Conservation (phyloP, 1,140 invertebrate species). For the Pissodes strobi region DNA sequence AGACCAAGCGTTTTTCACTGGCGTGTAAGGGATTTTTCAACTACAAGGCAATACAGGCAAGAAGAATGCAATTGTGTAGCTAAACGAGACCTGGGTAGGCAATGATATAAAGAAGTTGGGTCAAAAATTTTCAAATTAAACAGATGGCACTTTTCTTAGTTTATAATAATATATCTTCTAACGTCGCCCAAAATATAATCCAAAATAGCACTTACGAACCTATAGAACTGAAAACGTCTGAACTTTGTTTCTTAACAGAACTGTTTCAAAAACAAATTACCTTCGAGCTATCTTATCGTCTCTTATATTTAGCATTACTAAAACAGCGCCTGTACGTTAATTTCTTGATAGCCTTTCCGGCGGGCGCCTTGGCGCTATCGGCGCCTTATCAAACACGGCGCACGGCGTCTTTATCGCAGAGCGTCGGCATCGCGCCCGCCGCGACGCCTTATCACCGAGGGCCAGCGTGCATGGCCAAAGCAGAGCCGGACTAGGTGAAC, state of each 20-base stretch:
- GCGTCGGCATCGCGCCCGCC: slow-evolving; percentile 18
- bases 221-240: no score
- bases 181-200: no score
- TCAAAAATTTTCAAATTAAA: no score
- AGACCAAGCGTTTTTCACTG: no score
- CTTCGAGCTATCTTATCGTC: slow-evolving; percentile 15
- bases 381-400: neutral
- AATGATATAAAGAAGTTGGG: no score
- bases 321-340: slow-evolving; percentile 23
- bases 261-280: slow-evolving; percentile 11
- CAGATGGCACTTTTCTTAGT: no score
- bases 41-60: no score
- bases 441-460: slow-evolving; percentile 15
- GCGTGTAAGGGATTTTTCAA: no score
- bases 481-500: slow-evolving; percentile 6
- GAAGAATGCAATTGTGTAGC: no score
- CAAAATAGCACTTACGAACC: neutral
- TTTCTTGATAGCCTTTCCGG: slow-evolving; percentile 26
- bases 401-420: neutral
- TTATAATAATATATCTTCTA: no score
- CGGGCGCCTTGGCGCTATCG: slow-evolving; percentile 18
- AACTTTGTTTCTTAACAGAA: no score
- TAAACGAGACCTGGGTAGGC: no score
- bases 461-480: slow-evolving; percentile 6
- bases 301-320: slow-evolving; percentile 16